Conservation (phyloP, 2,113 vertebrate species). For the Tinamus guttatus region DNA sequence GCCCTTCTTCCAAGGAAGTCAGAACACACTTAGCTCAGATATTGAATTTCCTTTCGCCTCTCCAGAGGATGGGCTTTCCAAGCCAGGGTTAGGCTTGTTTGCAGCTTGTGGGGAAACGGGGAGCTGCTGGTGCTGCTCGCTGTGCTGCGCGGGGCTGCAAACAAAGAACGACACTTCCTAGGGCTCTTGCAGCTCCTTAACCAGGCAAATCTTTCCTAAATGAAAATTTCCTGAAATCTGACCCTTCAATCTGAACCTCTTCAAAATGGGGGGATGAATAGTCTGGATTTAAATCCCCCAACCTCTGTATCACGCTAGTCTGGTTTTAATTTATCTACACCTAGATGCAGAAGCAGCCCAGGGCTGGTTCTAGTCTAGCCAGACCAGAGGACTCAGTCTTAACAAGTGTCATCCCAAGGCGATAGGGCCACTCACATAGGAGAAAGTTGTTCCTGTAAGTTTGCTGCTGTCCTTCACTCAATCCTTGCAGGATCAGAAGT, state of each 20-base stretch:
- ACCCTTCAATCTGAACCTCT: not conserved
- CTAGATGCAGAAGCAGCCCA: not conserved
- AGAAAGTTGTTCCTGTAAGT: not conserved
- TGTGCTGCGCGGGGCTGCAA: slow-evolving; percentile 1
- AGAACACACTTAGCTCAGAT: slow-evolving; percentile 36
- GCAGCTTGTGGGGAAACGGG: not conserved
- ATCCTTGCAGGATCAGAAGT: not conserved
- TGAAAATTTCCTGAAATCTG: slow-evolving; percentile 2
- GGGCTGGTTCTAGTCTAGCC: not conserved
- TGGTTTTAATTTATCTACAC: not conserved
- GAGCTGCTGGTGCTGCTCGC: slow-evolving; percentile 35
- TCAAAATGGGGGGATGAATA: not conserved
- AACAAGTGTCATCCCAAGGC: not conserved
- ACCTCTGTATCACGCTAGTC: not conserved
- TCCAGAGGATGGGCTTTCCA: slow-evolving; percentile 52
- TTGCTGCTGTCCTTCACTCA: not conserved
- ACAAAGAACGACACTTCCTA: slow-evolving; percentile 48
- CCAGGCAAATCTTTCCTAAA: slow-evolving; percentile 1
- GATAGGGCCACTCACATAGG: not conserved
- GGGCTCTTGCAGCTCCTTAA: slow-evolving; percentile 22
- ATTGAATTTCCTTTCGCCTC: slow-evolving; percentile 58
- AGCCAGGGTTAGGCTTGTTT: slow-evolving; percentile 55
- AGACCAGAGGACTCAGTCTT: not conserved
- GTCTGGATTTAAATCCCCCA: not conserved
- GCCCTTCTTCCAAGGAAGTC: slow-evolving; percentile 11